Base-by-base conservation (phyloP, 2,797 vertebrate species). In the Triplophysa bombifrons region DNA sequence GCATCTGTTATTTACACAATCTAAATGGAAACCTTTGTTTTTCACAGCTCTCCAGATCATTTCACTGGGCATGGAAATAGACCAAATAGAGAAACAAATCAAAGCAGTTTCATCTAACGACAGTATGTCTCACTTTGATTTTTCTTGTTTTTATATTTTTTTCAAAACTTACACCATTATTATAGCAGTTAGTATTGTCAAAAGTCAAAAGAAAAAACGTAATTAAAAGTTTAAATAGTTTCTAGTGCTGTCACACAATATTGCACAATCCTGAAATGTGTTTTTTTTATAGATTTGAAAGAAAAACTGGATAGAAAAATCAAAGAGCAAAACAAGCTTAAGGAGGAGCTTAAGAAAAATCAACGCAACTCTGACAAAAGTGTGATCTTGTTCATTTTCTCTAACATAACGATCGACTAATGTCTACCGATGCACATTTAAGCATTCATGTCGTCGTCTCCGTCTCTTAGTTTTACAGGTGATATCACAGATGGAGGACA, bases 381-480 rank as follows among this genome's bases (percentile, higher is more conserved):
- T 81, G n/a, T 11, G 25, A 20, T 48, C 41, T 0, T 3, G 5
- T 78, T 50, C 17, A 14, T 2, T 30, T 20, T 56, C 19, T 74
- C 30, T 25, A 13, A 4, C 7, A 27, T 58, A 58, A 46, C 2
- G 19, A 1, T 51, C 2, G 55, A 3, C 20, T 61, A 12, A 13
- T 41, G 34, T 17, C 8, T 17, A 14, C 10, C 63, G 12, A 58
- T 65, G 6, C 50, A 12, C 7, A 25, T 56, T 9, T 70, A 10
- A 67, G 9, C 25, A 72, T 44, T 44, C 4, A 34, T 66, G 27
- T 46, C 16, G 20, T 19, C 19, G 7, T 70, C 48, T 12, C 68
- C n/a, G 34, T 38, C 38, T 41, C 77, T 72, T 61, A 91, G 90
- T 87, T 81, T 34, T 87, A 79, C 17, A 87, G 70, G 85, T 89